Evolutionary conservation across 2,113 vertebrate genomes (phyloP), one percentile per base, ranked within the genome.

Genomic region (Ornithorhynchus anatinus): DNA sequence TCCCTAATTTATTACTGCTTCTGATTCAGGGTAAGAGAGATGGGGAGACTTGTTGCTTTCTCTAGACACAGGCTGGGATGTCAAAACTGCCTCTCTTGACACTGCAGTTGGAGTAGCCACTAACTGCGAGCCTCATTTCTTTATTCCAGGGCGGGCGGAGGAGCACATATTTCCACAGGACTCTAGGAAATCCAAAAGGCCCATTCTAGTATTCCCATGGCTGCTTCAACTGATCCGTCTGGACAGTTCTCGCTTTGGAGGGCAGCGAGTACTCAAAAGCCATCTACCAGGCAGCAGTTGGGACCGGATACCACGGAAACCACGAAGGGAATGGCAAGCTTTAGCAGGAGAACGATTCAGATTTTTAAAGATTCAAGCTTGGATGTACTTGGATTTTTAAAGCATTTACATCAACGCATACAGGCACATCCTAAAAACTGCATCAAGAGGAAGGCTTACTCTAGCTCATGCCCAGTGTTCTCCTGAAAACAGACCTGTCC

Each of bases 211-310:
- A 50, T 50, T 50, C 23, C 47, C 22, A 27, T 50, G 47, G 25
- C 45, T 27, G 31, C n/a, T 39, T n/a, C 37, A 14, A 17, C 22
- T 75, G n/a, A n/a, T n/a, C 75, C 39, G 47, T 60, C 11, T 33
- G 69, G 35, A 47, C 23, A 36, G 23, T 44, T 52, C 45, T 9
- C 59, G 27, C 62, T 69, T 48, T 58, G 40, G 36, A 8, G 3
- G 27, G 50, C 33, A 42, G 16, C 32, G 57, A 62, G 37, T 25
- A 73, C 45, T 73, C 64, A 72, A 38, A 29, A 58, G 64, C 37
- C 60, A 53, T 13, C 8, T 83, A 81, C 63, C 44, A 13, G n/a
- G n/a, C 39, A 69, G 70, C 59, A 44, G 33, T n/a, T n/a, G 47
- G 70, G 67, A 38, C 29, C 22, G 37, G 61, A 73, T 61, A 48